Percentiles rank a stretch among this genome's conserved stretches.
These are phyloP conservation scores for Coboldia fuscipes DNA, from an alignment of 1,140 invertebrate species.

Conservation along the genomic window DNA sequence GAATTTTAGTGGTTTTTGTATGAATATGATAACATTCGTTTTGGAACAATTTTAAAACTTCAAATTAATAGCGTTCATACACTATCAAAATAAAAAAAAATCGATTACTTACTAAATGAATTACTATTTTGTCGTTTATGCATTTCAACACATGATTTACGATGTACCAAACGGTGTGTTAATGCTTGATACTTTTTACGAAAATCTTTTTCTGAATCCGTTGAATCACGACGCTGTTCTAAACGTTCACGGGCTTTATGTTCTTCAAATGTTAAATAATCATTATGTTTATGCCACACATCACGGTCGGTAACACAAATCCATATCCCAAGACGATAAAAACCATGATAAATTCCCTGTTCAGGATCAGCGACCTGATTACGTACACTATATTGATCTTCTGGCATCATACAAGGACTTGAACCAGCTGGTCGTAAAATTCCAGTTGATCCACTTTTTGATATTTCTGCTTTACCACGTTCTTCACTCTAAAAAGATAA, in stretches of 20 bases:
- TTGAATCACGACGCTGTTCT: constrained; percentile 43
- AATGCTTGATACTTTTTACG: constrained; percentile 65
- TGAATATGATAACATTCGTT: too few relatives aligned
- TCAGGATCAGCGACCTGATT: constrained; percentile 40
- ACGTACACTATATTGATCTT: constrained; percentile 15
- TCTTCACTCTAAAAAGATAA: constrained; percentile 40
- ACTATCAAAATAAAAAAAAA: neutral
- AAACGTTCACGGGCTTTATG: constrained; percentile 13
- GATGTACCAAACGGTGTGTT: constrained; percentile 72
- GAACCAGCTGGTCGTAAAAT: constrained; percentile 40
- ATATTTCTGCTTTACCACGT: constrained; percentile 40
- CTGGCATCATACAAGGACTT: constrained; percentile 37
- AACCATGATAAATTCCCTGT: constrained; percentile 42
- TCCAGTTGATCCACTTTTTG: constrained; percentile 38
- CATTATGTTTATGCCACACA: constrained; percentile 35
- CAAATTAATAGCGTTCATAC: neutral
- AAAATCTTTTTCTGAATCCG: constrained; percentile 71
- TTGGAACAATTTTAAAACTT: too few relatives aligned
- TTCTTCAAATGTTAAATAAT: neutral
- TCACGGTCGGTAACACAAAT: constrained; percentile 54
- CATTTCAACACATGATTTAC: constrained; percentile 80
- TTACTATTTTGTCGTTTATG: constrained; percentile 65
- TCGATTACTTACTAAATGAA: constrained; percentile 49
- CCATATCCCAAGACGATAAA: constrained; percentile 47
- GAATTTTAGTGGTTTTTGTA: too few relatives aligned